Percentiles rank a stretch among this genome's conserved stretches.
Evolutionary conservation across 1,140 invertebrate species (phyloP).

Genomic region (Oscheius sp.): DNA sequence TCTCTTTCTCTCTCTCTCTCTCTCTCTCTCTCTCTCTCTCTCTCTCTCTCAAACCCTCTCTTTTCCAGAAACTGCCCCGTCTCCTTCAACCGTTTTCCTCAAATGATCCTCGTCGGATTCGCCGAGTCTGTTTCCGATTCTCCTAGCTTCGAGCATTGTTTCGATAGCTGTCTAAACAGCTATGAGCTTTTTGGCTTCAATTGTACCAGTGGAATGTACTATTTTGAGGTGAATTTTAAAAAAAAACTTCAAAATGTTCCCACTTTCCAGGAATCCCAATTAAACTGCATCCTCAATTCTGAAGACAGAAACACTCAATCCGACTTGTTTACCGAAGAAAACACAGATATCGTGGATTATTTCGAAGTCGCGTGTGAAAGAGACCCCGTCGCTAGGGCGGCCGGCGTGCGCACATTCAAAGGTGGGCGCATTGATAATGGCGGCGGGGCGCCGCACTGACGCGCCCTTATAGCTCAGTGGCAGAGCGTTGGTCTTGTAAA

Average conservation of each 20-base stretch:
- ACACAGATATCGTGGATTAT: conserved; percentile 60
- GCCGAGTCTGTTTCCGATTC: conserved; percentile 59
- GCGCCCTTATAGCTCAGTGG: too few relatives aligned
- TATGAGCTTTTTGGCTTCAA: conserved; percentile 53
- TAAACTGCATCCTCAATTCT: conserved; percentile 60
- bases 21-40: not conserved
- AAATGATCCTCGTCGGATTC: conserved; percentile 61
- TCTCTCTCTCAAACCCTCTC: not conserved
- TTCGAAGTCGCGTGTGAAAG: conserved; percentile 54
- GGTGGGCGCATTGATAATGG: conserved; percentile 10
- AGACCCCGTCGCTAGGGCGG: conserved; percentile 16
- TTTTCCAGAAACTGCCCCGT: conserved; percentile 49
- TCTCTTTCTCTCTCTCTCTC: not conserved
- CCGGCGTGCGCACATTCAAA: conserved; percentile 19
- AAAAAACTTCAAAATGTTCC: not conserved
- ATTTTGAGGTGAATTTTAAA: conserved; percentile 49
- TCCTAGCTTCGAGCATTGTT: conserved; percentile 53
- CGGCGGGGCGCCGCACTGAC: not conserved
- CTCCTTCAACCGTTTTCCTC: conserved; percentile 55
- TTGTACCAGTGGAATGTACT: conserved; percentile 58
- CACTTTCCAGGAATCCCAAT: conserved; percentile 55
- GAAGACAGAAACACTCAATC: conserved; percentile 53
- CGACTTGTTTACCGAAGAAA: conserved; percentile 58
- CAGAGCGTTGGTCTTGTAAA: too few relatives aligned
- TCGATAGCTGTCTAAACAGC: conserved; percentile 59